Evolutionary conservation across 2,888 invertebrate genomes (phyloP), one percentile per base, ranked within the genome.

Genomic region (Drosophila recens): DNA sequence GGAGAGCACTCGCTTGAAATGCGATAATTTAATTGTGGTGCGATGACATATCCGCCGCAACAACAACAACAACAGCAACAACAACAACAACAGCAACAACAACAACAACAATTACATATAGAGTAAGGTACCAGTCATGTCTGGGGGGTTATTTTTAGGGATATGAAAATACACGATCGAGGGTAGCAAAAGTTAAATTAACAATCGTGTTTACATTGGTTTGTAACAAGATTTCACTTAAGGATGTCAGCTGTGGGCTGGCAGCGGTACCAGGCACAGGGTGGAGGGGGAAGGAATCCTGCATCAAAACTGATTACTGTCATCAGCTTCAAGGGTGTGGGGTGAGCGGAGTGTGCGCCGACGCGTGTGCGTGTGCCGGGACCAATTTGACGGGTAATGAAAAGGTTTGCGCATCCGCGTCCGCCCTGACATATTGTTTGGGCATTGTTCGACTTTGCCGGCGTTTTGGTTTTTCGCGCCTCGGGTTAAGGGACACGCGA

Each of bases 221-320:
- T 92, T 90, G 88, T 91, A 92, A 92, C 91, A 90, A 91, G 92
- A 91, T 92, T 92, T 90, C 90, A 92, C 92, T 92, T 91, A 91
- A 91, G 90, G 88, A 88, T 90, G 92, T 92, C 91, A 90, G 90
- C 73, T 83, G 80, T 76, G 67, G 76, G 61, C 58, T 30, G 49
- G 68, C 51, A 40, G 20, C 34, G 42, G 65, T 72, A 48, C 65
- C 51, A 48, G 65, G 62, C 49, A 70, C 48, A 70, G 42, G 33
- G 36, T 36, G 8, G 13, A 1, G 40, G 10, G 67, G 42, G 36
- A 45, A 66, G 43, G 45, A 67, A 83, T 74, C 83, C 87, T 78
- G 72, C 82, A 86, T 90, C 91, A 87, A 88, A 90, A 79, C 83
- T 91, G 91, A 92, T 91, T 91, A 91, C 91, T 91, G 91, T 91